phyloP scores from a whole-genome alignment of 2,797 vertebrate genomes.

The Gymnodraco acuticeps region DNA sequence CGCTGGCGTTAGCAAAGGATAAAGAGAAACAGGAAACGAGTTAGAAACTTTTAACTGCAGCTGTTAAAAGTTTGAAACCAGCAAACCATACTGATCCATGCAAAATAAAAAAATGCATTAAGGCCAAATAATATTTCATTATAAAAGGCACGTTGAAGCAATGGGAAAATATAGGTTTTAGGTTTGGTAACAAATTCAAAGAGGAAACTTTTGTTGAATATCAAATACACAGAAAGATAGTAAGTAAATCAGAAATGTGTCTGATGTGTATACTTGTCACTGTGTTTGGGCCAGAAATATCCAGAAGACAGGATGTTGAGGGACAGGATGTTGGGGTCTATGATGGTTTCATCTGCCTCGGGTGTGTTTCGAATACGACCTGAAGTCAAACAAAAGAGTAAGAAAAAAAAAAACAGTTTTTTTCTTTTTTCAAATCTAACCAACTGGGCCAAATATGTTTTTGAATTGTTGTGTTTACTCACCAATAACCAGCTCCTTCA shows the following conservation, averaged over 20 bases:
- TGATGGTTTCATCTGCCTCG: slow-evolving; percentile 96
- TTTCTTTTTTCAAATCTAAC: background rate
- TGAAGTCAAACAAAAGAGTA: slow-evolving; percentile 44
- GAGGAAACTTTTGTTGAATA: background rate
- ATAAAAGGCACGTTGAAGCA: slow-evolving; percentile 17
- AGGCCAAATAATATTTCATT: slow-evolving; percentile 44
- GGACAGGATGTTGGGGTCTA: slow-evolving; percentile 97
- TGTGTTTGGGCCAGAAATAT: slow-evolving; percentile 93
- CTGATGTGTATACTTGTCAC: slow-evolving; percentile 89
- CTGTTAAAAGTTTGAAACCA: slow-evolving; percentile 57
- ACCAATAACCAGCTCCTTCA: slow-evolving; percentile 98
- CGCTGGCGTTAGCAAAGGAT: slow-evolving; percentile 84
- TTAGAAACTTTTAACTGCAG: slow-evolving; percentile 63
- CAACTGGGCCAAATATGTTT: background rate
- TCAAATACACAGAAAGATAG: background rate
- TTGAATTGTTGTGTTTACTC: slow-evolving; percentile 62
- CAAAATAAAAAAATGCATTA: slow-evolving; percentile 80
- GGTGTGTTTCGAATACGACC: slow-evolving; percentile 98
- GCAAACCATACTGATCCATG: slow-evolving; percentile 77
- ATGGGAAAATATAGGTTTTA: background rate
- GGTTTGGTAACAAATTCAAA: background rate
- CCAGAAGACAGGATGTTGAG: slow-evolving; percentile 95
- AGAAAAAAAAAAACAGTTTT: background rate
- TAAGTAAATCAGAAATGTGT: background rate
- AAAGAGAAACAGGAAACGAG: slow-evolving; percentile 76